Evolutionary conservation across 2,888 invertebrate genomes (phyloP), one percentile per base, ranked within the genome.

Genomic region (Mesorhabditis spiculigera): DNA sequence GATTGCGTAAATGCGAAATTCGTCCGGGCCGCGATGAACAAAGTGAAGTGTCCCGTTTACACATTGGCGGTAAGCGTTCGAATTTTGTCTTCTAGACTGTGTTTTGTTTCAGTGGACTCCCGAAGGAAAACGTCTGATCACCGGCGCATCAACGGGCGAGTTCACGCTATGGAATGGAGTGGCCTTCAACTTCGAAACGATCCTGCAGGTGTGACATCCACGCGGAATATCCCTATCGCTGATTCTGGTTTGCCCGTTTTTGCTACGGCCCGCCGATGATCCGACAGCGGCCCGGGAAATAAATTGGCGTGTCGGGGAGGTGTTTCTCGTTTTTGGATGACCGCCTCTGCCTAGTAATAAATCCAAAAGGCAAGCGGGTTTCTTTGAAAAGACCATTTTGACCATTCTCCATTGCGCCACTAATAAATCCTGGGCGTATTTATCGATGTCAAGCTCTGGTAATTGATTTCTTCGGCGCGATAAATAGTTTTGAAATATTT

Each of bases 181-280:
- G 44, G 98, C 97, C n/a, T 99, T 98, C 88, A 99, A 98, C 89
- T 99, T 99, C 89, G 98, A 99, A 89, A 99, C 98, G n/a, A 99
- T 99, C 87, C 89, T 98, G 66, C 98, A 98, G 91, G 93, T 93
- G 87, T 71, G 28, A 28, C 28, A 28, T 28, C 28, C 71, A 71
- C 16, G 43, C 41, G 45, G 42, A 50, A 50, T n/a, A 13, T 50
- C n/a, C n/a, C 28, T 28, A 28, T 28, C 28, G 28, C 28, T 28
- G 28, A 28, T 28, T 28, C 28, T 28, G 28, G 28, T 28, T 28
- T 28, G 28, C 28, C 28, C 28, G 28, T 28, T 28, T 28, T 28
- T n/a, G 8, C n/a, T 50, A 13, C 58, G n/a, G 58, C 58, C n/a
- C n/a, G 8, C n/a, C 58, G 58, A 50, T 50, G 58, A 50, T 13